Evolutionary conservation across 2,888 invertebrate species (phyloP).

Genomic region (Habroteleia sp.): DNA sequence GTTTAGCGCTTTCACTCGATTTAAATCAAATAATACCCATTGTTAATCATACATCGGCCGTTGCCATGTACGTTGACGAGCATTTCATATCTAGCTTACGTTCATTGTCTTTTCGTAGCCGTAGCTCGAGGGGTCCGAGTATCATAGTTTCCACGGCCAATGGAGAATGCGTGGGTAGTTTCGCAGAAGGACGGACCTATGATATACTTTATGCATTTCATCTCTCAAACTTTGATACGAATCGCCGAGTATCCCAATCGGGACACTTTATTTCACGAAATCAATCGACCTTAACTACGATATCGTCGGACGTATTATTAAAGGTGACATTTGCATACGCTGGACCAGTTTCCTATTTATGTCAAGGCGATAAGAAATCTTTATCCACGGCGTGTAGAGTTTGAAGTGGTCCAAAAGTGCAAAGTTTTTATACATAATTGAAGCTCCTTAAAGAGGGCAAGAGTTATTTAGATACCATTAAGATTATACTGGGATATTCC

Average conservation of each 20-base stretch:
- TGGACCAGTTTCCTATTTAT: conserved; percentile 15
- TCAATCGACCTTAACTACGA: conserved; percentile 15
- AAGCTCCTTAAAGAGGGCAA: not conserved
- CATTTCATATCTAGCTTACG: too few species aligned
- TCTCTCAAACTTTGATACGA: not conserved
- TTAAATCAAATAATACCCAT: too few species aligned
- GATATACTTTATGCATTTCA: conserved; percentile 21
- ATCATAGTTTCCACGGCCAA: too few species aligned
- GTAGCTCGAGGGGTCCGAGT: too few species aligned
- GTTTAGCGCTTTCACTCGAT: too few species aligned
- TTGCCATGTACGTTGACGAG: too few species aligned
- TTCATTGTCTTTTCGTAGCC: too few species aligned
- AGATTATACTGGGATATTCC: conserved; percentile 1
- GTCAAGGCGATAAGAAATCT: conserved; percentile 9
- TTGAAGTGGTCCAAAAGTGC: conserved; percentile 2
- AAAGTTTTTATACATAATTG: conserved; percentile 9
- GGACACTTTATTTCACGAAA: conserved; percentile 22
- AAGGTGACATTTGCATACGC: conserved; percentile 7
- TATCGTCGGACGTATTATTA: conserved; percentile 9
- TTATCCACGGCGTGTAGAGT: conserved; percentile 1
- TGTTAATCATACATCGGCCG: too few species aligned
- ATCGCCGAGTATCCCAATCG: conserved; percentile 24
- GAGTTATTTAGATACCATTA: conserved; percentile 7
- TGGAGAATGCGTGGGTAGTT: conserved; percentile 74
- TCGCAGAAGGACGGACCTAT: conserved; percentile 56